These are phyloP conservation scores for Typhlichthys subterraneus DNA, from an alignment of 2,797 vertebrate genomes.

Conservation along the genomic window DNA sequence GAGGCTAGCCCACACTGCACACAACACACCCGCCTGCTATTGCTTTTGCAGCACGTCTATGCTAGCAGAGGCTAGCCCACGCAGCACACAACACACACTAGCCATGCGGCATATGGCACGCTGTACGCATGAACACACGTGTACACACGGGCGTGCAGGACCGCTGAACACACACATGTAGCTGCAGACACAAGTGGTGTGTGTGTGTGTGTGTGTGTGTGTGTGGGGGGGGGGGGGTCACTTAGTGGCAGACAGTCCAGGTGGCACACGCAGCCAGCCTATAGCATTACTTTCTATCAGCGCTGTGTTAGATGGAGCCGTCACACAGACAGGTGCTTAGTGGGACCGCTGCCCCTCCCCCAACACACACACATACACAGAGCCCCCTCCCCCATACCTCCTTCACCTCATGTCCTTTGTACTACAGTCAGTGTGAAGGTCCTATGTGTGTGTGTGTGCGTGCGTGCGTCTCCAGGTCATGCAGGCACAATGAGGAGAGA, in stretches of 20 bases:
- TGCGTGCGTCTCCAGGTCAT: constrained; percentile 22
- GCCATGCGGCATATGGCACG: too few relatives aligned
- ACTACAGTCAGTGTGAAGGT: constrained; percentile 33
- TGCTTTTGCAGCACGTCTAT: too few relatives aligned
- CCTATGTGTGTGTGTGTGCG: constrained; percentile 27
- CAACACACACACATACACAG: constrained; percentile 5
- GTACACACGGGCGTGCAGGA: neutral
- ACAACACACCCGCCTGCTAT: too few relatives aligned
- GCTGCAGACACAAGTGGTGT: neutral
- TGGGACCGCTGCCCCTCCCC: constrained; percentile 20
- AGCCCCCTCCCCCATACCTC: constrained; percentile 16
- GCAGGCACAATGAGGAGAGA: constrained; percentile 72
- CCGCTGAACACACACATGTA: constrained; percentile 27
- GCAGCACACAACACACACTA: too few relatives aligned
- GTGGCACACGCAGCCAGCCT: constrained; percentile 53
- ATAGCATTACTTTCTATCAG: constrained; percentile 67
- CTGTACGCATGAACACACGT: neutral
- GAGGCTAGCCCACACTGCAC: neutral
- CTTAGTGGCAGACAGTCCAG: constrained; percentile 50
- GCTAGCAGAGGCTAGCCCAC: neutral
- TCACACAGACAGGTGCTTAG: constrained; percentile 61
- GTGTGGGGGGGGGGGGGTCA: neutral
- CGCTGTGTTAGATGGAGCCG: constrained; percentile 53
- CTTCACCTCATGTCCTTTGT: constrained; percentile 53
- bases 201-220: neutral